Percentiles rank a stretch among this genome's conserved stretches.
These are phyloP conservation scores for Lonchura striata DNA, from an alignment of 2,113 vertebrate species.

Conservation along the genomic window DNA sequence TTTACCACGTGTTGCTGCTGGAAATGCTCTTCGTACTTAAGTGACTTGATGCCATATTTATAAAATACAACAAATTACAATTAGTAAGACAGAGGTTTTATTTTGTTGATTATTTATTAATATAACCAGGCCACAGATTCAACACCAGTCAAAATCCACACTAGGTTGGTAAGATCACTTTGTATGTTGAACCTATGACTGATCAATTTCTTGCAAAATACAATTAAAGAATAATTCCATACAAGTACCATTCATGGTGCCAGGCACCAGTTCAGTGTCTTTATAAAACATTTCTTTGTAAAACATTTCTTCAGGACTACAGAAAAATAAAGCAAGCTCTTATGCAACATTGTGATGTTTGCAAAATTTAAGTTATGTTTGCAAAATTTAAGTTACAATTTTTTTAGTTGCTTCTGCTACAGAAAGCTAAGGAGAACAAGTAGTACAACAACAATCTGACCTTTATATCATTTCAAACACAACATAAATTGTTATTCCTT, in stretches of 20 bases:
- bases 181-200: neutral
- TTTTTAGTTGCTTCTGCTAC: neutral
- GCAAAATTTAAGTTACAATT: neutral
- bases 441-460: neutral
- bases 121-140: neutral
- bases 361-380: neutral
- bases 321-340: neutral
- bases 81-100: neutral
- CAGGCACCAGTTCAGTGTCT: neutral
- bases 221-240: neutral
- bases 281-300: neutral
- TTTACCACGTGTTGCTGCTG: neutral
- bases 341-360: neutral
- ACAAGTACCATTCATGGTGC: neutral
- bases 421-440: slow-evolving; percentile 6
- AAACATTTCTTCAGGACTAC: neutral
- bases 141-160: neutral
- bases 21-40: neutral
- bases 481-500: neutral
- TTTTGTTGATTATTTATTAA: neutral
- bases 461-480: neutral
- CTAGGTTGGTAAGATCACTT: neutral
- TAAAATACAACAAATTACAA: neutral
- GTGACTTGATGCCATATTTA: neutral
- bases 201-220: neutral